These are phyloP conservation scores for Odobenus rosmarus DNA, from an alignment of 2,113 vertebrate genomes.

Conservation along the genomic window DNA sequence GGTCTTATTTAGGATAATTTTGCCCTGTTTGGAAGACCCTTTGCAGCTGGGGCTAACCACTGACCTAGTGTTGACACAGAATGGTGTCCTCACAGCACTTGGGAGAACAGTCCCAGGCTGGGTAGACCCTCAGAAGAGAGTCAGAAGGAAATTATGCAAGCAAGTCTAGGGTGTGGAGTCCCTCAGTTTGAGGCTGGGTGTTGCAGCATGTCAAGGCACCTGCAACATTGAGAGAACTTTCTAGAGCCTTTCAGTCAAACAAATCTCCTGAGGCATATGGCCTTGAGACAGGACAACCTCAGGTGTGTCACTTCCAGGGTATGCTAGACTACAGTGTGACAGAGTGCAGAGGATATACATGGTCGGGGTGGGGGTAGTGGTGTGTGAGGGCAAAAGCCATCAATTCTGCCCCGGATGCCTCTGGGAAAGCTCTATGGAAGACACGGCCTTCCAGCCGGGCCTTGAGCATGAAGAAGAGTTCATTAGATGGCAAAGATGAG, in stretches of 20 bases:
- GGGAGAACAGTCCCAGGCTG: neutral
- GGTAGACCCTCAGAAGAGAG: neutral
- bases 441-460: neutral
- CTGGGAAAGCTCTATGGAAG: neutral
- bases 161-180: neutral
- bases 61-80: neutral
- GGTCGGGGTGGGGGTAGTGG: neutral
- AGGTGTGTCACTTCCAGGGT: too few species aligned
- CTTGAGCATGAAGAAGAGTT: neutral
- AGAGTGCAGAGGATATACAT: neutral
- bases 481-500: accelerated
- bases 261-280: neutral
- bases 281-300: neutral
- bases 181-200: neutral
- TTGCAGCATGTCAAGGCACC: neutral
- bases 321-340: too few species aligned
- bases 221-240: neutral
- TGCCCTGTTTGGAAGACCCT: neutral
- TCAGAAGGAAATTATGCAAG: neutral
- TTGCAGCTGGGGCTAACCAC: neutral
- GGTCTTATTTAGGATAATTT: neutral
- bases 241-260: neutral
- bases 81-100: neutral
- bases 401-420: accelerated
- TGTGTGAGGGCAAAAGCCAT: neutral